phyloP scores from a whole-genome alignment of 2,888 invertebrate species.

The Thera britannica region DNA sequence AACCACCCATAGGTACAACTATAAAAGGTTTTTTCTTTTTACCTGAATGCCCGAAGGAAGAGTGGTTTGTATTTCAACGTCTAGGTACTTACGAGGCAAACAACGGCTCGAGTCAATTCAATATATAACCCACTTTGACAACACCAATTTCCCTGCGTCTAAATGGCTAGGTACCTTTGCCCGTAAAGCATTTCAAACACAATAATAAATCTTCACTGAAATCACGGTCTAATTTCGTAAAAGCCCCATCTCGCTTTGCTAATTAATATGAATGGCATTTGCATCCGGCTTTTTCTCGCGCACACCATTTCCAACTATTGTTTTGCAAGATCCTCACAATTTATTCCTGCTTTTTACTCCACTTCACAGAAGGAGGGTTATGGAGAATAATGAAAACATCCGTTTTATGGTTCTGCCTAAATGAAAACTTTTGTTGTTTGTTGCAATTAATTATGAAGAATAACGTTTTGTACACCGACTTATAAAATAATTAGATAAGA shows the following conservation, averaged over 20 bases:
- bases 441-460: conserved; percentile 40
- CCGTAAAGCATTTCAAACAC: conserved; percentile 81
- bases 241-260: conserved; percentile 85
- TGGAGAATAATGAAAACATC: conserved; percentile 74
- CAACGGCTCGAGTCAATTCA: conserved; percentile 76
- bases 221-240: conserved; percentile 85
- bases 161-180: conserved; percentile 79
- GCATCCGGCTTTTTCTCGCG: conserved; percentile 85
- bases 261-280: conserved; percentile 85
- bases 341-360: conserved; percentile 79
- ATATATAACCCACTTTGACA: conserved; percentile 77
- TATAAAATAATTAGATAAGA: background rate
- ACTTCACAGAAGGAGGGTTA: conserved; percentile 71
- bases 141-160: conserved; percentile 78
- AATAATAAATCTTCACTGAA: conserved; percentile 84
- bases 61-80: conserved; percentile 56
- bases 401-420: conserved; percentile 63
- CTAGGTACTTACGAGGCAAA: conserved; percentile 62
- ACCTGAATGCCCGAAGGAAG: background rate
- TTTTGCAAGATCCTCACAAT: conserved; percentile 84
- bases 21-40: no score
- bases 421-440: conserved; percentile 64
- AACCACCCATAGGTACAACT: no score
- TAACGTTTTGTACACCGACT: background rate
- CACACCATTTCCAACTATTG: conserved; percentile 83